phyloP scores from a whole-genome alignment of 2,797 vertebrate genomes.

The Micrastur ruficollis region DNA sequence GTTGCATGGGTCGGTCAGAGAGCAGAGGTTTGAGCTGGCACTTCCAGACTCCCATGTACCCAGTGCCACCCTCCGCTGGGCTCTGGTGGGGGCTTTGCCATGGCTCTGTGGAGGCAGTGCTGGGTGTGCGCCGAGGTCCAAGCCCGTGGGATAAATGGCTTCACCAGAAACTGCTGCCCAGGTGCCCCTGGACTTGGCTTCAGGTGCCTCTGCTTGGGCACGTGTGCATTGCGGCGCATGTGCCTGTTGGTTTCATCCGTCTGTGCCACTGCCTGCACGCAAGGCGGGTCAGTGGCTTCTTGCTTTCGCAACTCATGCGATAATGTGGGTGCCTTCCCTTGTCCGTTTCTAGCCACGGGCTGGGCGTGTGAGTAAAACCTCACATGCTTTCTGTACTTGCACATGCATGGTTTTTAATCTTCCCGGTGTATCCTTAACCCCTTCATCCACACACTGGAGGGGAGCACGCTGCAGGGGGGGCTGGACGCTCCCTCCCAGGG shows the following conservation, averaged over 20 bases:
- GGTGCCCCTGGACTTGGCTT: neutral
- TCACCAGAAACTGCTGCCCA: neutral
- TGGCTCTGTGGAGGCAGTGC: fast-evolving
- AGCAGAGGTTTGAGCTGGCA: neutral
- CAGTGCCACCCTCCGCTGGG: neutral
- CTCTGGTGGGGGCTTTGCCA: neutral
- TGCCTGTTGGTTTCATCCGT: fast-evolving
- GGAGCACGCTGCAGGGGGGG: fast-evolving
- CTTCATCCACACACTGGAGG: neutral
- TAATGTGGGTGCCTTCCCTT: fast-evolving
- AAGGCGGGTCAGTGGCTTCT: neutral
- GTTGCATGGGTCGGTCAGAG: neutral
- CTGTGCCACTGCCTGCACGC: fast-evolving
- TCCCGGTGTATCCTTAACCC: neutral
- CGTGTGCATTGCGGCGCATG: fast-evolving
- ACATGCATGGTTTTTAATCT: neutral
- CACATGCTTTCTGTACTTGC: neutral
- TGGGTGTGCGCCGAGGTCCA: neutral
- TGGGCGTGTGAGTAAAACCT: neutral
- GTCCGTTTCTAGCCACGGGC: neutral
- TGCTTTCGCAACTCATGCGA: neutral
- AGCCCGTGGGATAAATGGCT: fast-evolving
- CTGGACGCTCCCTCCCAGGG: neutral
- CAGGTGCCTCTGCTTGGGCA: neutral
- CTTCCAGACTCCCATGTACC: neutral